These are phyloP conservation scores for Araneus ventricosus DNA, from an alignment of 1,140 invertebrate genomes.

Conservation along the genomic window DNA sequence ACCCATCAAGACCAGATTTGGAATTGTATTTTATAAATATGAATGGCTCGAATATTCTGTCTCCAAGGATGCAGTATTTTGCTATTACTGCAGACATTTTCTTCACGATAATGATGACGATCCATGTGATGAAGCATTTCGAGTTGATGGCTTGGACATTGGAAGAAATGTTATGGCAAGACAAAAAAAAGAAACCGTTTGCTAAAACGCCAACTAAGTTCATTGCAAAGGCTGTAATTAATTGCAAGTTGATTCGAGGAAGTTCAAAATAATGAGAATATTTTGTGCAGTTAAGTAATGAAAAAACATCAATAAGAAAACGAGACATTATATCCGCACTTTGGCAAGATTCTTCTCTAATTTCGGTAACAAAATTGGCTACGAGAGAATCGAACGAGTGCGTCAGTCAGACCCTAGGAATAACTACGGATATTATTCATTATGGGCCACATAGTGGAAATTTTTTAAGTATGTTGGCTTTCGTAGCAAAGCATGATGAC, in stretches of 20 bases:
- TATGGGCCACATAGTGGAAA: not conserved
- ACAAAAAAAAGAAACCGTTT: not conserved
- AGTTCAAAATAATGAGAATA: not conserved
- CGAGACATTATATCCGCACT: not conserved
- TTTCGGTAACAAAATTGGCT: not conserved
- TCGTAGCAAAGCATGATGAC: not conserved
- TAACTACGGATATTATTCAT: not conserved
- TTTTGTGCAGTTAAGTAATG: not conserved
- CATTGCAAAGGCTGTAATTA: not conserved
- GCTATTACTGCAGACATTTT: slow-evolving; percentile 20
- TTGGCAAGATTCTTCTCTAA: not conserved
- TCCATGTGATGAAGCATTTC: not conserved
- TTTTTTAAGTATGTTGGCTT: slow-evolving; percentile 12
- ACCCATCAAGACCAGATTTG: not conserved
- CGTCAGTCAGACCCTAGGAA: not conserved
- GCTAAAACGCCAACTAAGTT: slow-evolving; percentile 12
- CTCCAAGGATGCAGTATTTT: slow-evolving; percentile 30
- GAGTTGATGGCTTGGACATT: not conserved
- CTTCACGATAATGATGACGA: not conserved
- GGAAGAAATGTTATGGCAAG: slow-evolving; percentile 1
- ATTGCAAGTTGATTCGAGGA: not conserved
- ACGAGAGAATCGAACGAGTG: not conserved
- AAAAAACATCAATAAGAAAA: not conserved
- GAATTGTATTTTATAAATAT: not conserved
- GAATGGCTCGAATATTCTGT: not conserved